These are phyloP conservation scores for Lophotis ruficrista DNA, from an alignment of 2,113 vertebrate species.

Conservation along the genomic window DNA sequence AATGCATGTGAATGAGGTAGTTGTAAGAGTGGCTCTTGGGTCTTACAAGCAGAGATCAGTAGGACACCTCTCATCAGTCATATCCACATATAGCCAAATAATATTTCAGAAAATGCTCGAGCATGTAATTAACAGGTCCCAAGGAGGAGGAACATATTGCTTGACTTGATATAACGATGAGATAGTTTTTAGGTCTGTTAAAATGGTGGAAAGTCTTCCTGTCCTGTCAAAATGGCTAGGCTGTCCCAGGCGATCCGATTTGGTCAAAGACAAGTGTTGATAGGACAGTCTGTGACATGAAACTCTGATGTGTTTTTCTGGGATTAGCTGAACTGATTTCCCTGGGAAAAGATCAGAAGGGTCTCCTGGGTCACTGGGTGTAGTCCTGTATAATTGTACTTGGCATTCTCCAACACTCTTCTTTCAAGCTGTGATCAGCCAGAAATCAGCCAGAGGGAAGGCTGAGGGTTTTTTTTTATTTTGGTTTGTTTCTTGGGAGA, in stretches of 20 bases:
- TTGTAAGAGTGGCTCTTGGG: not conserved
- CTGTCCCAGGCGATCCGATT: not conserved
- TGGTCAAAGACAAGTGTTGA: not conserved
- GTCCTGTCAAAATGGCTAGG: not conserved
- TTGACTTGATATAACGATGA: not conserved
- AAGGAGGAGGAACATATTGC: not conserved
- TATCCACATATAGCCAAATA: rapidly evolving
- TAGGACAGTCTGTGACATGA: rapidly evolving
- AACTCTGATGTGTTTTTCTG: not conserved
- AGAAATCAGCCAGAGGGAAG: not conserved
- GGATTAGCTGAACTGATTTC: not conserved
- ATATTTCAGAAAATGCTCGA: not conserved
- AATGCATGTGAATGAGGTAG: not conserved
- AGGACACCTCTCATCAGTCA: not conserved
- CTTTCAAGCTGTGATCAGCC: not conserved
- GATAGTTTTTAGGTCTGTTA: not conserved
- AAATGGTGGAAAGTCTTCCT: not conserved
- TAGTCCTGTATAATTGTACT: not conserved
- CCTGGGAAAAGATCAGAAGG: not conserved
- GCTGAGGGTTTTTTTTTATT: too few species aligned
- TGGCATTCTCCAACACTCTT: not conserved
- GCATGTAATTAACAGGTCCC: not conserved
- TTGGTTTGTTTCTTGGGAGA: too few species aligned
- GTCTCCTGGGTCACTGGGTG: not conserved
- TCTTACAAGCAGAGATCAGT: not conserved